Evolutionary conservation across 1,140 invertebrate species (phyloP).

Genomic region (Reticulitermes speratus): DNA sequence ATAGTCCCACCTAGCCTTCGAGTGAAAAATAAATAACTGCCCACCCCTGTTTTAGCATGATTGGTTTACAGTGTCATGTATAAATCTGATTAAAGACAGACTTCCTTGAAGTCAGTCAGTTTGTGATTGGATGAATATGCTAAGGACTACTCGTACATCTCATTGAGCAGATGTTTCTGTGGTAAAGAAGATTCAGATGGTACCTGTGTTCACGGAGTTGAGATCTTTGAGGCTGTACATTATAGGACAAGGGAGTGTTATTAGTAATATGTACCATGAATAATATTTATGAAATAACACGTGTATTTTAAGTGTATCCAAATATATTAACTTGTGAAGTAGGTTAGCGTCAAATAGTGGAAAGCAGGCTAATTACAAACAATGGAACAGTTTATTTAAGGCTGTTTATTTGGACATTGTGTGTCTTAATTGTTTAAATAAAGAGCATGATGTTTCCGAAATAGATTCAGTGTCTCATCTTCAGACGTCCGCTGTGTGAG

Average conservation of each 20-base stretch:
- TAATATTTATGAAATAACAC: conserved; percentile 9
- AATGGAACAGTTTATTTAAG: not conserved
- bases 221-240: not conserved
- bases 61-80: not conserved
- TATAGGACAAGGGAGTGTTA: not conserved
- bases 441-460: too few species aligned
- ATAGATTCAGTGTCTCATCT: too few species aligned
- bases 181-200: not conserved
- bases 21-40: not conserved
- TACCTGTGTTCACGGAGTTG: not conserved
- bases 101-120: too few species aligned
- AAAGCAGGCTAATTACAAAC: not conserved
- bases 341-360: not conserved
- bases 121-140: too few species aligned
- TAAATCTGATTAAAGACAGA: too few species aligned
- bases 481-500: too few species aligned
- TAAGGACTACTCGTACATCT: not conserved
- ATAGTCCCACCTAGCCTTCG: not conserved
- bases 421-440: too few species aligned
- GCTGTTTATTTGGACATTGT: too few species aligned
- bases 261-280: not conserved
- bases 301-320: not conserved
- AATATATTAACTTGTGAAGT: not conserved
- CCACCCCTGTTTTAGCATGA: not conserved
- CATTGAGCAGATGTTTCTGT: not conserved